These are phyloP conservation scores for Botia almorhae DNA, from an alignment of 2,797 vertebrate genomes.

Conservation along the genomic window DNA sequence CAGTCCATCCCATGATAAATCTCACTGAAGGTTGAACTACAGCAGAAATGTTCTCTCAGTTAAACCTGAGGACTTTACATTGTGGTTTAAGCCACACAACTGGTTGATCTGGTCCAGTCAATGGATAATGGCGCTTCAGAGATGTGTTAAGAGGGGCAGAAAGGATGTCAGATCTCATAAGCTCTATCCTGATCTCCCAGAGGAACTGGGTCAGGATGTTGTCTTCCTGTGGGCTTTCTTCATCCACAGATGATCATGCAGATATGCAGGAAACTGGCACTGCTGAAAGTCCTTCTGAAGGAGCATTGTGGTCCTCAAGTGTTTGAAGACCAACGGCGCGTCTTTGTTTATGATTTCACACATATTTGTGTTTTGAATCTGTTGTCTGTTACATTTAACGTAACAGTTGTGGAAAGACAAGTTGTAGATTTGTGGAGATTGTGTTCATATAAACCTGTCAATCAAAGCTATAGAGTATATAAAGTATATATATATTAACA, in stretches of 20 bases:
- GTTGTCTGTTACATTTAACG: not conserved
- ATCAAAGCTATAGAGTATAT: not conserved
- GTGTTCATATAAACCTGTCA: not conserved
- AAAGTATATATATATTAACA: not conserved
- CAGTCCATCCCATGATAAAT: not conserved
- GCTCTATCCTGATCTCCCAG: conserved; percentile 56
- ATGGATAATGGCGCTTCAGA: not conserved
- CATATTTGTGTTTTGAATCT: not conserved
- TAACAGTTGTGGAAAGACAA: not conserved
- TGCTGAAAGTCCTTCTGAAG: conserved; percentile 23
- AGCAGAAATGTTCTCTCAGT: not conserved
- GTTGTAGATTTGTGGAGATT: not conserved
- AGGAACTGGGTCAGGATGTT: conserved; percentile 72
- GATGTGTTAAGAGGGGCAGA: too few relatives aligned
- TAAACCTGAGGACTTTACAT: not conserved
- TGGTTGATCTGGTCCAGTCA: not conserved
- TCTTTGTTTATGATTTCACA: conserved; percentile 2
- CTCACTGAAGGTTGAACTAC: not conserved
- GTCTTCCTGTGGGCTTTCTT: conserved; percentile 73
- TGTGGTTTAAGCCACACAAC: not conserved
- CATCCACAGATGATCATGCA: conserved; percentile 72
- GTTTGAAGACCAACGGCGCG: not conserved
- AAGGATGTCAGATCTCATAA: conserved; percentile 42
- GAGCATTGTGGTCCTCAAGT: not conserved
- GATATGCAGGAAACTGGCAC: conserved; percentile 63